phyloP scores from a whole-genome alignment of 2,113 vertebrate genomes.

The Sander vitreus region DNA sequence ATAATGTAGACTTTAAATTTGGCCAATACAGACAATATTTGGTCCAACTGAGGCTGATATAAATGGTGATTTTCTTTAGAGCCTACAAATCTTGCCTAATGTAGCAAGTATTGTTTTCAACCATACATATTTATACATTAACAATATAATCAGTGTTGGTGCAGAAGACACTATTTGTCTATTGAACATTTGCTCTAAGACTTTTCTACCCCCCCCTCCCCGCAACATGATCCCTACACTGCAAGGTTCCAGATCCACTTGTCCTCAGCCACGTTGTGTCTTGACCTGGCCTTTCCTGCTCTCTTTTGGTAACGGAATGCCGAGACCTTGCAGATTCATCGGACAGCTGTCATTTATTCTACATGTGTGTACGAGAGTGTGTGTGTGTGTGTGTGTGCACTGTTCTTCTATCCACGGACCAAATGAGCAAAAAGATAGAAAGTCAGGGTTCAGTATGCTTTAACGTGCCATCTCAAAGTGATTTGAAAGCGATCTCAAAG shows the following conservation, averaged over 20 bases:
- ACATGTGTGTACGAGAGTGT: background rate
- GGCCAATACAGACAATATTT: background rate
- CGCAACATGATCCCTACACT: slow-evolving; percentile 36
- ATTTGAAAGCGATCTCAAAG: no score
- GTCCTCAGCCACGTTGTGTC: slow-evolving; percentile 12
- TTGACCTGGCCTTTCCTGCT: slow-evolving; percentile 33
- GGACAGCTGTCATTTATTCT: slow-evolving; percentile 52
- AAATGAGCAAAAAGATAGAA: background rate
- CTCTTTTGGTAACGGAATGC: slow-evolving; percentile 33
- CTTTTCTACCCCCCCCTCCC: background rate
- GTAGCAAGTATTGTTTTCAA: slow-evolving; percentile 1
- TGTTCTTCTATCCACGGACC: background rate
- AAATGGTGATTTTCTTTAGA: background rate
- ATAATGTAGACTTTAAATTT: background rate
- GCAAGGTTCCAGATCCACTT: slow-evolving; percentile 22
- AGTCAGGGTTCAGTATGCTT: background rate
- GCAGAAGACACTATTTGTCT: background rate
- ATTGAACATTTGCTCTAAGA: background rate
- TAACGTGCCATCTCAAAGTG: background rate
- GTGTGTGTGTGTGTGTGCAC: background rate
- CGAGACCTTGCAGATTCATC: slow-evolving; percentile 2
- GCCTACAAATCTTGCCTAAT: background rate
- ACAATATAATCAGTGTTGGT: background rate
- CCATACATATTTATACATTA: background rate
- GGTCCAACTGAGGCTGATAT: background rate